Evolutionary conservation across 2,888 invertebrate species (phyloP), one percentile per base, ranked within the genome.

Genomic region (Bellardia pandia): DNA sequence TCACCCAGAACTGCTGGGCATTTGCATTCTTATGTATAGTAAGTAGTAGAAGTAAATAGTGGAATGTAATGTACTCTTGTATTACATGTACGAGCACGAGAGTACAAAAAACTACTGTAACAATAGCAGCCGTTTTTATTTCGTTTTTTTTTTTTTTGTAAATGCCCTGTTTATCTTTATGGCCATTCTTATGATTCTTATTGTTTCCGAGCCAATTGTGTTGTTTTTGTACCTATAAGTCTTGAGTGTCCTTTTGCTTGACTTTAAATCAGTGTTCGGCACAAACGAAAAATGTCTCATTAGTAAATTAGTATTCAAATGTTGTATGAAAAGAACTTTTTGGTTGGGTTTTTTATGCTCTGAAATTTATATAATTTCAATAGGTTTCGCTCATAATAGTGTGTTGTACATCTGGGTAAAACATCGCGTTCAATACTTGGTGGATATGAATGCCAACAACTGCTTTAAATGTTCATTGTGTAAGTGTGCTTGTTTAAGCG

Each of bases 231-330:
- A 33, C 53, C 51, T 71, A 56, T 56, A 42, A 37, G 33, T 45
- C n/a, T 71, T 90, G 89, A 90, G 89, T 89, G 89, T 58, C 37
- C 89, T 86, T 81, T 86, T 82, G 74, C 4, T 40, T 14, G 40
- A 9, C 11, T 33, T 33, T 33, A 60, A 60, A 14, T 3, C 37
- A 37, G 37, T 37, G 37, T 4, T 37, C 37, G 37, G 37, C 37
- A 37, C 37, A 4, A 37, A 37, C 5, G 6, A 4, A 5, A 37
- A 3, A n/a, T 53, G 14, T 53, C n/a, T n/a, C 51, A 13, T 33
- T 33, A 33, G 33, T 37, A 37, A 4, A 23, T 23, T 23, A 23
- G 23, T 23, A 23, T 23, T 23, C 23, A 23, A 23, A 23, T 23
- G 23, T 23, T 23, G 23, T 23, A 37, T 37, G 6, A 37, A 37